Evolutionary conservation across 30 jellyfish, hydroid and myxozoan genomes (phyloP).

Genomic region (Catostylus mosaicus): DNA sequence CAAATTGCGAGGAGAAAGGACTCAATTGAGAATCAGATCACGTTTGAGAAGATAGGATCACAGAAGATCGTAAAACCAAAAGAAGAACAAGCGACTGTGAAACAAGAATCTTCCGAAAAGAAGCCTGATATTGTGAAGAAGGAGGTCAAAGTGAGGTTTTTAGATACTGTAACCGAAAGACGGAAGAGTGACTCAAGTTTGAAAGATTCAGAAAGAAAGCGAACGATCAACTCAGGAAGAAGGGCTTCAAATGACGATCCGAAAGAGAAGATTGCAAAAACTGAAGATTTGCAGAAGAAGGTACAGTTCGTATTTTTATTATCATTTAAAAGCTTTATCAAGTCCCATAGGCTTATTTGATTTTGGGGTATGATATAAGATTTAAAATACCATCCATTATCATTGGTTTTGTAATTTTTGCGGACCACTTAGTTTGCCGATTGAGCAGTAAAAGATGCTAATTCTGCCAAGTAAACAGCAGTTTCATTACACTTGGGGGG

Average conservation of each 20-base stretch:
- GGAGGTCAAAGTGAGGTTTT: not conserved
- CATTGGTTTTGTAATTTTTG: too few species aligned
- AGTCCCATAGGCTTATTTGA: too few species aligned
- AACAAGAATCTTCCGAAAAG: slow-evolving; percentile 7
- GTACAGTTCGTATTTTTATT: too few species aligned
- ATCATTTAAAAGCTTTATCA: too few species aligned
- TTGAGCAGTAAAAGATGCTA: too few species aligned
- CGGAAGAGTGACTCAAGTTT: slow-evolving; percentile 58
- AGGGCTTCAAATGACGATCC: slow-evolving; percentile 34
- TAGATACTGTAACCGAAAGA: slow-evolving; percentile 17
- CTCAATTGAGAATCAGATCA: slow-evolving; percentile 45
- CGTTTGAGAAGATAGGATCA: slow-evolving; percentile 49
- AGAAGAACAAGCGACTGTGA: not conserved
- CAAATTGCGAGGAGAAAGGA: slow-evolving; percentile 46
- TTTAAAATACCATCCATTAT: too few species aligned
- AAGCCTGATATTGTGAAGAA: slow-evolving; percentile 2
- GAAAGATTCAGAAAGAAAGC: slow-evolving; percentile 20
- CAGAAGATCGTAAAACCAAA: slow-evolving; percentile 21
- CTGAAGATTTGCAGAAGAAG: not conserved
- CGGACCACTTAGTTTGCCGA: too few species aligned
- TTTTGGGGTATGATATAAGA: too few species aligned
- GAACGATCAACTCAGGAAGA: slow-evolving; percentile 18
- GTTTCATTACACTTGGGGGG: too few species aligned
- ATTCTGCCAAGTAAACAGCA: too few species aligned
- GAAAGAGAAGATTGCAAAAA: slow-evolving; percentile 33